Base-by-base conservation (phyloP, 2,797 vertebrate species). In the Leucoraja ocellata region DNA sequence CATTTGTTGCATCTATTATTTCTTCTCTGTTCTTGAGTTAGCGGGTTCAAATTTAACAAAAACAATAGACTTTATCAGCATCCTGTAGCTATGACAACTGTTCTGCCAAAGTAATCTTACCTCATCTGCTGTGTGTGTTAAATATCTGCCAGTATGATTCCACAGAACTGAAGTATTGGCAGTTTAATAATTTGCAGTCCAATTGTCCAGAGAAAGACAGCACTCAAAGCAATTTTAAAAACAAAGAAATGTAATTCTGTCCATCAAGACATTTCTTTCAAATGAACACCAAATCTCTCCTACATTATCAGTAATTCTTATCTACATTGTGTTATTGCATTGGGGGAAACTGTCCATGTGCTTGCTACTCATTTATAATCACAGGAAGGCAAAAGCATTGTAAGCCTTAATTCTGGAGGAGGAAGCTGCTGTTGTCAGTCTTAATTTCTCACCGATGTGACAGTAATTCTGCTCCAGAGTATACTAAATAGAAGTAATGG, bases 111-210 rank as follows among this genome's bases (percentile, higher is more conserved):
- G 32, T 13, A 78, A 78, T 32, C 77, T 14, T 78, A 32, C n/a
- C 65, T 88, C 84, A n/a, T 88, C 0, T 68, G 32, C 6, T 68
- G 84, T 88, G 65, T 7, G 68, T 68, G 16, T 88, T 68, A 68
- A 88, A 88, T 65, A 58, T 63, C 25, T 32, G 61, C n/a, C 68
- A 0, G n/a, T 68, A 32, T 9, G 16, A 36, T 68, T 68, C 61
- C n/a, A 88, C 61, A 18, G 84, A 88, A n/a, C n/a, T 68, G 84
- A 68, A 88, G 36, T 88, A 32, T 68, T 63, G 84, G n/a, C 65
- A 68, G n/a, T 68, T 88, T 32, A 88, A 18, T 4, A 16, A 39
- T 36, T 63, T 36, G 84, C 14, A 6, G 18, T 1, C 21, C 32
- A 39, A 32, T 16, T 79, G 32, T 39, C 84, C 16, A 21, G 63